Conservation (phyloP, 2,797 vertebrate genomes). For the Mormyrops attenuatus region DNA sequence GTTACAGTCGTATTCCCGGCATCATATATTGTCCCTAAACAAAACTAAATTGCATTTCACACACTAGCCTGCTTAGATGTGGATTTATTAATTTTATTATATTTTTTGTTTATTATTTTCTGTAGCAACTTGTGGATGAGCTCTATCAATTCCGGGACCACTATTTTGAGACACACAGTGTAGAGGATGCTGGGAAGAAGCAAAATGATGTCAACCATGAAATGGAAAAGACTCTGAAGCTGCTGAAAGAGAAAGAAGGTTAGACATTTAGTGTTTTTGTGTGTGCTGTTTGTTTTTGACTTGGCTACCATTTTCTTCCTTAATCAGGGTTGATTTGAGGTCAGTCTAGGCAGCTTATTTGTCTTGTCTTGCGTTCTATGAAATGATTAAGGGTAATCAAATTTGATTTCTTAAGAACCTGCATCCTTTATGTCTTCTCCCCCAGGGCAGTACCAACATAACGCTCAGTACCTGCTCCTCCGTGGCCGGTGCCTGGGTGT, state of each 20-base stretch:
- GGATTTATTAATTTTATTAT: too few relatives aligned
- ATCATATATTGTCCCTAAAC: not conserved
- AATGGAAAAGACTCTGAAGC: constrained; percentile 64
- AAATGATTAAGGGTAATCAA: not conserved
- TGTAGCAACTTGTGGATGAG: constrained; percentile 76
- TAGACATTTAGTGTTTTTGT: constrained; percentile 9
- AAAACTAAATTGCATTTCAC: not conserved
- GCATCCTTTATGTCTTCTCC: not conserved
- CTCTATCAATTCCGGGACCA: constrained; percentile 76
- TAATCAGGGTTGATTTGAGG: not conserved
- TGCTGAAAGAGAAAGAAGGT: constrained; percentile 72
- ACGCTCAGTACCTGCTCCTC: constrained; percentile 70
- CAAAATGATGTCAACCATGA: constrained; percentile 65
- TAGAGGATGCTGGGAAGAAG: constrained; percentile 73
- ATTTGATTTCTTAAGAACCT: not conserved
- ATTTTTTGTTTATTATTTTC: not conserved
- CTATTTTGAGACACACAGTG: constrained; percentile 77
- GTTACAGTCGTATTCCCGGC: not conserved
- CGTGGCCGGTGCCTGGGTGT: constrained; percentile 77
- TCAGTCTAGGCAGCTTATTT: not conserved
- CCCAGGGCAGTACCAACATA: constrained; percentile 63
- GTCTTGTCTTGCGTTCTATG: not conserved
- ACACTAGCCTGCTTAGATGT: not conserved
- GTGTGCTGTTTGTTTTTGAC: not conserved
- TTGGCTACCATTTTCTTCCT: not conserved